A percentile compares a stretch with the other conserved stretches of the same genome.
These are phyloP conservation scores for Percopsis omiscomaycus DNA, from an alignment of 2,797 vertebrate species.

Conservation along the genomic window DNA sequence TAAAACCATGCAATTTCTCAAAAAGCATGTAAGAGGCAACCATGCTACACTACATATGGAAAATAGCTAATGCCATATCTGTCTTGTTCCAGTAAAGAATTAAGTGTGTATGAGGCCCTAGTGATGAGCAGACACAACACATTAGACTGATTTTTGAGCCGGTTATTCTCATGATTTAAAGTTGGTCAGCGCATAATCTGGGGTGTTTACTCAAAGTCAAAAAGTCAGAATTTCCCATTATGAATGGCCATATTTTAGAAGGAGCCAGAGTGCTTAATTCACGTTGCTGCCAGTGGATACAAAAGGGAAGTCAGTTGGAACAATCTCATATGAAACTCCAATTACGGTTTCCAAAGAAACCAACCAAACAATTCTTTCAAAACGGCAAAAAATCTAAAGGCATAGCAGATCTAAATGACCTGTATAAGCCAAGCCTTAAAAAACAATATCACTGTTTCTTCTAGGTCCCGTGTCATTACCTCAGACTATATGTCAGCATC, in stretches of 20 bases:
- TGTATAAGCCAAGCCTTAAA: conserved; percentile 38
- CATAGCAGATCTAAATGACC: conserved; percentile 47
- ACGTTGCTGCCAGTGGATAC: conserved; percentile 54
- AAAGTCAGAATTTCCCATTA: conserved; percentile 45
- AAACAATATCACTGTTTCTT: conserved; percentile 36
- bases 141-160: conserved; percentile 45
- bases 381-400: conserved; percentile 51
- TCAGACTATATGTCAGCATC: conserved; percentile 44
- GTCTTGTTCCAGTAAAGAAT: conserved; percentile 43
- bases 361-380: conserved; percentile 34
- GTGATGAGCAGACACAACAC: conserved; percentile 58
- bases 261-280: conserved; percentile 32
- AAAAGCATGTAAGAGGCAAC: conserved; percentile 25
- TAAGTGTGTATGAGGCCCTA: conserved; percentile 45
- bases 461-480: conserved; percentile 44
- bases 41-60: conserved; percentile 6
- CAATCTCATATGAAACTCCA: conserved; percentile 45
- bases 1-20: conserved; percentile 29
- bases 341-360: conserved; percentile 51
- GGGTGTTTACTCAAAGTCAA: conserved; percentile 36
- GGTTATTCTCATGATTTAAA: conserved; percentile 39
- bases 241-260: conserved; percentile 38
- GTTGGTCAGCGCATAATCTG: conserved; percentile 56
- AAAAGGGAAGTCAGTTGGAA: conserved; percentile 54
- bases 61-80: conserved; percentile 16